Evolutionary conservation across 2,113 vertebrate genomes (phyloP), one percentile per base, ranked within the genome.

Genomic region (Callorhinus ursinus): DNA sequence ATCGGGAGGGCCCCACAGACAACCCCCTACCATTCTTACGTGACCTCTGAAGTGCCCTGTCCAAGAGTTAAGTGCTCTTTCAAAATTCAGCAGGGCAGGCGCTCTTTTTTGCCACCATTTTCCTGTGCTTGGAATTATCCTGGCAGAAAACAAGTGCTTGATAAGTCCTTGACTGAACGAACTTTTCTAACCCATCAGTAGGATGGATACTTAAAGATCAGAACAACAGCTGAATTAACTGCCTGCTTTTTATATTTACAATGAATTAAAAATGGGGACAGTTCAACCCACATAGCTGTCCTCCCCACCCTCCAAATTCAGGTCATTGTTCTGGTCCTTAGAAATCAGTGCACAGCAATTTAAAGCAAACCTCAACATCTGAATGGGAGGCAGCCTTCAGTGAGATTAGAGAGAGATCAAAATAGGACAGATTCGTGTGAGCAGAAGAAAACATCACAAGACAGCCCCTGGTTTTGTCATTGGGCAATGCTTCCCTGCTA

Each of bases 401-500:
- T 1, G 7, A 92, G 80, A 21, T 9, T 59, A 84, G 39, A 22
- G 24, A 0, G 2, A 49, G 79, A 77, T 71, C 51, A 67, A 88
- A 88, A 53, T 7, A n/a, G 28, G 0, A 94, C 53, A 76, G 90
- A 33, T 0, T 0, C 55, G 79, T 80, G 63, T 71, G 94, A 87
- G 93, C 87, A 88, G 61, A 82, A 90, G 46, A 95, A 95, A 84
- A 65, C 97, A 88, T 61, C 93, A 97, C 53, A 21, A 90, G 97
- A 96, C 83, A 6, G 71, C 28, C 79, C 96, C 26, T 31, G 81
- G 89, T 69, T 90, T 84, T 79, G 4, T 87, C 96, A 85, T 97
- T 95, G 79, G 51, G 93, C 89, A 97, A 95, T 46, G 42, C 83
- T 92, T 91, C 49, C 90, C 76, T 93, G 81, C n/a, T 93, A 89